Percentiles rank a stretch among this genome's conserved stretches.
Conservation (phyloP, 2,797 vertebrate genomes). For the Falco naumanni region DNA sequence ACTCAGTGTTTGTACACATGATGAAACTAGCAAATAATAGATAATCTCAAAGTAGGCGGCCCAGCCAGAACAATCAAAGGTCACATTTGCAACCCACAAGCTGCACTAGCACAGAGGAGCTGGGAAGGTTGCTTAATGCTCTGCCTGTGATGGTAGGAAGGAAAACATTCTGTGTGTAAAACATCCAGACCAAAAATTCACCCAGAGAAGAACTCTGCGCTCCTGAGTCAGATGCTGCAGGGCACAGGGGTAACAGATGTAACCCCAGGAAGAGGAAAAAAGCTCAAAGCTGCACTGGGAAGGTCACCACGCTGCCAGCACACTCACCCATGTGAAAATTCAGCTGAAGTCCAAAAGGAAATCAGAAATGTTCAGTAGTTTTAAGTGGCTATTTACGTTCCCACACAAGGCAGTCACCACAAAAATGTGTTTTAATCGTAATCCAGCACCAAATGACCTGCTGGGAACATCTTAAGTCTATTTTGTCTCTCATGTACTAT, state of each 20-base stretch:
- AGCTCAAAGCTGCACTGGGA: neutral
- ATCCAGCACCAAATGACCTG: neutral
- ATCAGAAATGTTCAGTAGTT: neutral
- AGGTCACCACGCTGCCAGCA: neutral
- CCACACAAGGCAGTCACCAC: neutral
- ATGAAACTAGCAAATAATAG: neutral
- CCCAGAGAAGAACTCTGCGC: conserved; percentile 19
- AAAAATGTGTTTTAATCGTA: neutral
- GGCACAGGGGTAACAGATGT: neutral
- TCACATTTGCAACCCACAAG: neutral
- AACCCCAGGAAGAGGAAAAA: neutral
- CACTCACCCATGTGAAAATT: neutral
- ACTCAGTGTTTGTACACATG: neutral
- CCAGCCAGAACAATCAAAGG: neutral
- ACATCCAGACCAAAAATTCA: neutral
- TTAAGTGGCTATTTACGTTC: neutral
- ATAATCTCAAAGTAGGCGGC: neutral
- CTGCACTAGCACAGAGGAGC: neutral
- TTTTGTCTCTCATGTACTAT: neutral
- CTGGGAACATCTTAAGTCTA: neutral
- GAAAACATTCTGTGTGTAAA: neutral
- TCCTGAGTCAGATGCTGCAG: neutral
- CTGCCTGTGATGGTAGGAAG: neutral
- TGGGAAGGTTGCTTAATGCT: neutral
- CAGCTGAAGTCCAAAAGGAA: neutral